Conservation (phyloP, 1,140 invertebrate species). For the Ruditapes philippinarum region DNA sequence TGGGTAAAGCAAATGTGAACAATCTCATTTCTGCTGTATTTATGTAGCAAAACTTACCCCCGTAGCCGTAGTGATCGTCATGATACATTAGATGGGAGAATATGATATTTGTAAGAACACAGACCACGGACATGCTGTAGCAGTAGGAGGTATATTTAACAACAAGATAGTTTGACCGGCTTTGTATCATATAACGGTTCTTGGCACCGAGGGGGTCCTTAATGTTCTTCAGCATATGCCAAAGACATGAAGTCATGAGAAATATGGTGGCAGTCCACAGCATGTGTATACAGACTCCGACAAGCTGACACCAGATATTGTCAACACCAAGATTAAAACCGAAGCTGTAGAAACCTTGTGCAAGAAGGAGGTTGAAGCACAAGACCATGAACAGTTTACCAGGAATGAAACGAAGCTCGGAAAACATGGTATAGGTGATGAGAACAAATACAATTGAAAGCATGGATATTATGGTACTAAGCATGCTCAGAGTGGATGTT, state of each 20-base stretch:
- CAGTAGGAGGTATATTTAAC: not conserved
- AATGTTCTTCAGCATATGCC: not conserved
- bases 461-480: not conserved
- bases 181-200: not conserved
- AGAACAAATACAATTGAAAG: not conserved
- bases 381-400: constrained; percentile 39
- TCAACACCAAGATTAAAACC: not conserved
- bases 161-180: not conserved
- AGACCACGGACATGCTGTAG: not conserved
- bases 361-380: constrained; percentile 18
- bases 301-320: not conserved
- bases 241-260: constrained; percentile 10
- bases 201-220: not conserved
- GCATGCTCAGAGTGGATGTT: not conserved
- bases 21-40: not conserved
- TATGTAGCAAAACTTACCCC: not conserved
- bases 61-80: not conserved
- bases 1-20: not conserved
- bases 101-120: not conserved
- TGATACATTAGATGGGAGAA: not conserved
- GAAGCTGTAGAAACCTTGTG: not conserved
- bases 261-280: constrained; percentile 12
- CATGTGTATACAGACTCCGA: constrained; percentile 17
- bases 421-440: constrained; percentile 12
- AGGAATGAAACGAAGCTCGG: constrained; percentile 4